Evolutionary conservation across 2,113 vertebrate genomes (phyloP).

Genomic region (Colaptes auratus): DNA sequence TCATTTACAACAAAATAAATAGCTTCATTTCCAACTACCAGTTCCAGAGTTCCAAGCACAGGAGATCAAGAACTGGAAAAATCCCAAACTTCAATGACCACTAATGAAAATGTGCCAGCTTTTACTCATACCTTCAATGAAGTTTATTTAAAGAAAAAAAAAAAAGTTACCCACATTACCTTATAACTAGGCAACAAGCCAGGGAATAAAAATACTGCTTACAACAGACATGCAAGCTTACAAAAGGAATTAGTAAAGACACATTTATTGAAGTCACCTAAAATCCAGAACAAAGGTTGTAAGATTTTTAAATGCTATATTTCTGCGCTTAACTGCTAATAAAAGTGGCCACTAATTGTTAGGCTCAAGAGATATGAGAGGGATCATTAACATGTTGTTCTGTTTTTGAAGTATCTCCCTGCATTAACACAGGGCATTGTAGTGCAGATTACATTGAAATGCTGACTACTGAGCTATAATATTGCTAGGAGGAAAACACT

Average conservation of each 20-base stretch:
- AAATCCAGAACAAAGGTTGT: constrained; percentile 56
- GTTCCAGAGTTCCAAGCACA: not conserved
- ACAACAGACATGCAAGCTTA: not conserved
- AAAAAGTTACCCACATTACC: not conserved
- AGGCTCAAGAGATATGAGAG: constrained; percentile 53
- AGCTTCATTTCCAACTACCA: not conserved
- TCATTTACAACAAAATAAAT: not conserved
- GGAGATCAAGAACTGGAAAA: not conserved
- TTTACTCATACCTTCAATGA: constrained; percentile 1
- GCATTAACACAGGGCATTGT: constrained; percentile 71
- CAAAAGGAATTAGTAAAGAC: constrained; percentile 37
- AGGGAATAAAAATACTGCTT: not conserved
- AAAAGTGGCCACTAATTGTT: constrained; percentile 69
- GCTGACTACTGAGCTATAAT: constrained; percentile 51
- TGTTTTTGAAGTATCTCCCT: constrained; percentile 64
- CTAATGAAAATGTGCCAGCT: constrained; percentile 16
- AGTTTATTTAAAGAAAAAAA: not conserved
- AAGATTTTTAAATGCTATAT: constrained; percentile 58
- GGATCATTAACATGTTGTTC: constrained; percentile 63
- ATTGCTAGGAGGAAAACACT: constrained; percentile 17
- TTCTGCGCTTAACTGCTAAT: constrained; percentile 62
- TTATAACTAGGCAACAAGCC: not conserved
- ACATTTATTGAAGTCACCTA: constrained; percentile 18
- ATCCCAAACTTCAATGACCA: not conserved
- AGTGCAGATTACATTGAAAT: constrained; percentile 71